phyloP scores from a whole-genome alignment of 92 coral and sea anemone genomes.

The Palythoa grandiflora region DNA sequence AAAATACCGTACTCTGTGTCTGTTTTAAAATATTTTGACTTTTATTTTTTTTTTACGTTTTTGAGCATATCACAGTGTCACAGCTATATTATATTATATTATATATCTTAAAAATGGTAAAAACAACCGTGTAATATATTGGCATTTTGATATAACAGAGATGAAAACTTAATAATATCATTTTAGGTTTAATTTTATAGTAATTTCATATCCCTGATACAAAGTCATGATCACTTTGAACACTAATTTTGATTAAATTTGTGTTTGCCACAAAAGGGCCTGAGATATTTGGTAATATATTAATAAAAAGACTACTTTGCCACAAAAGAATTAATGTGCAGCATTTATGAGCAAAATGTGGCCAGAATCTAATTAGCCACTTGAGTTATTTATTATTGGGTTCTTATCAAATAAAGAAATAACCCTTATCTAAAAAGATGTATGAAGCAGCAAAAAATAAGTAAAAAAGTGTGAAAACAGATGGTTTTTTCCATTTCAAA shows the following conservation, averaged over 20 bases:
- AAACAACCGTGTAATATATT: neutral
- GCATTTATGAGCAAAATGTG: neutral
- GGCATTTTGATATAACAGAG: neutral
- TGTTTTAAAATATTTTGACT: neutral
- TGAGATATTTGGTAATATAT: neutral
- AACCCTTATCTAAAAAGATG: neutral
- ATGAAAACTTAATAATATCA: neutral
- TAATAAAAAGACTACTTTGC: too few species aligned
- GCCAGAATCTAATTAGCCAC: neutral
- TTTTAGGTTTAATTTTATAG: too few species aligned
- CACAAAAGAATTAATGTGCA: neutral
- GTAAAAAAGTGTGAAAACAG: neutral
- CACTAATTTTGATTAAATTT: neutral
- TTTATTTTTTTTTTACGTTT: neutral
- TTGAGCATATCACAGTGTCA: neutral
- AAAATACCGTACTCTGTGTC: neutral
- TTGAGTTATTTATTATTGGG: neutral
- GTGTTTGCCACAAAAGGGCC: neutral
- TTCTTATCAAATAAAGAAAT: neutral
- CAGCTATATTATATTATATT: neutral
- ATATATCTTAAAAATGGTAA: neutral
- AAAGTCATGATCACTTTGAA: neutral
- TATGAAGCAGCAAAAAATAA: neutral
- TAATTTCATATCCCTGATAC: too few species aligned
- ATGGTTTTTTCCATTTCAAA: neutral